Conservation (phyloP, 1,140 invertebrate genomes). For the Sipha flava region DNA sequence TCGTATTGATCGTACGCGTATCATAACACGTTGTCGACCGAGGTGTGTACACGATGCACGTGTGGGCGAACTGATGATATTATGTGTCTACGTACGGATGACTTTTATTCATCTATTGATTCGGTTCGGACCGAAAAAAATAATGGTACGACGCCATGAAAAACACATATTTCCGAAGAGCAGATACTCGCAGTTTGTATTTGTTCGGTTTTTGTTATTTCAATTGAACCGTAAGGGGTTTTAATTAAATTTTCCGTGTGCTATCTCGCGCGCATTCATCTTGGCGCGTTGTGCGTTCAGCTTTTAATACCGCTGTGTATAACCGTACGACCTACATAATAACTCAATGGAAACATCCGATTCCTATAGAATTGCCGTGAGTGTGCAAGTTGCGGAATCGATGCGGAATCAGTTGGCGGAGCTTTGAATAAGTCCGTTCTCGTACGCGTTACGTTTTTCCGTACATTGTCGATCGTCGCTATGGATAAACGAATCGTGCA, state of each 20-base stretch:
- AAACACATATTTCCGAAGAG: not conserved
- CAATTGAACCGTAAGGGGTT: not conserved
- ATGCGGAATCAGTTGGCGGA: not conserved
- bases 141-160: not conserved
- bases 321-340: not conserved
- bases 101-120: not conserved
- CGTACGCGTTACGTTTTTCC: not conserved
- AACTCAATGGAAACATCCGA: not conserved
- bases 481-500: not conserved
- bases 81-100: too few species aligned
- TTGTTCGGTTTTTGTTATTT: not conserved
- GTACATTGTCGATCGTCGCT: not conserved
- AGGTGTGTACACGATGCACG: too few species aligned
- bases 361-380: not conserved
- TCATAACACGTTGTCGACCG: too few species aligned
- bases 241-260: not conserved
- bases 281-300: not conserved
- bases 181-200: not conserved
- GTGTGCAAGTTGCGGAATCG: not conserved
- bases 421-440: not conserved
- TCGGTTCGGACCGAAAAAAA: not conserved
- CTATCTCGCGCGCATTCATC: not conserved
- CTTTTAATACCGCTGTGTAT: not conserved
- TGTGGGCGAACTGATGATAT: too few species aligned
- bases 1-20: too few species aligned